Percentiles rank a stretch among this genome's conserved stretches.
phyloP scores from a whole-genome alignment of 2,888 invertebrate species.

The Nipponacmea schrenckii region DNA sequence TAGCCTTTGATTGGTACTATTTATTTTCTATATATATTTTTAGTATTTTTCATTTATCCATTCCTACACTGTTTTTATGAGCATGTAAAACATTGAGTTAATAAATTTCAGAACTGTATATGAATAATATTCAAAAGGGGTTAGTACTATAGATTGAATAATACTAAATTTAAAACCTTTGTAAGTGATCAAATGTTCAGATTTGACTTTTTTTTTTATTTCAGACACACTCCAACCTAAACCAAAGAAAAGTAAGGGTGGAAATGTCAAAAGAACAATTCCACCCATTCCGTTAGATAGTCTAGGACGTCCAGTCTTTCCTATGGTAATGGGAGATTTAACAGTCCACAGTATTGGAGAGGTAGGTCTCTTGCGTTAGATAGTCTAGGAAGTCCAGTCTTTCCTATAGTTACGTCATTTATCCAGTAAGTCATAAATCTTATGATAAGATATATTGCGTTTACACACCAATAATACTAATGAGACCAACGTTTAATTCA shows the following conservation, averaged over 20 bases:
- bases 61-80: too few relatives aligned
- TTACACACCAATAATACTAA: too few relatives aligned
- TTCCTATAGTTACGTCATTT: too few relatives aligned
- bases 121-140: neutral
- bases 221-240: slow-evolving; percentile 46
- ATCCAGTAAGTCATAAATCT: too few relatives aligned
- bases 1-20: too few relatives aligned
- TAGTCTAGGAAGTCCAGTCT: neutral
- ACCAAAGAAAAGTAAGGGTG: slow-evolving; percentile 52
- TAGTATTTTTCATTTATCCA: too few relatives aligned
- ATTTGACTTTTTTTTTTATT: slow-evolving; percentile 7
- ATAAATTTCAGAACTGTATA: neutral
- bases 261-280: slow-evolving; percentile 68
- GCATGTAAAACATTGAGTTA: too few relatives aligned
- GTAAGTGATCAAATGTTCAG: too few relatives aligned
- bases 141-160: neutral
- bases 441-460: too few relatives aligned
- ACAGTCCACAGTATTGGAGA: slow-evolving; percentile 82
- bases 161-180: too few relatives aligned
- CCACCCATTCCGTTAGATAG: slow-evolving; percentile 76
- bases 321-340: slow-evolving; percentile 77
- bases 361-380: slow-evolving; percentile 62
- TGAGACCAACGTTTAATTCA: too few relatives aligned
- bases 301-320: slow-evolving; percentile 78
- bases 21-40: too few relatives aligned